A percentile compares a stretch with the other conserved stretches of the same genome.
phyloP scores from a whole-genome alignment of 64 coral and sea anemone species.

The Montipora foliosa region DNA sequence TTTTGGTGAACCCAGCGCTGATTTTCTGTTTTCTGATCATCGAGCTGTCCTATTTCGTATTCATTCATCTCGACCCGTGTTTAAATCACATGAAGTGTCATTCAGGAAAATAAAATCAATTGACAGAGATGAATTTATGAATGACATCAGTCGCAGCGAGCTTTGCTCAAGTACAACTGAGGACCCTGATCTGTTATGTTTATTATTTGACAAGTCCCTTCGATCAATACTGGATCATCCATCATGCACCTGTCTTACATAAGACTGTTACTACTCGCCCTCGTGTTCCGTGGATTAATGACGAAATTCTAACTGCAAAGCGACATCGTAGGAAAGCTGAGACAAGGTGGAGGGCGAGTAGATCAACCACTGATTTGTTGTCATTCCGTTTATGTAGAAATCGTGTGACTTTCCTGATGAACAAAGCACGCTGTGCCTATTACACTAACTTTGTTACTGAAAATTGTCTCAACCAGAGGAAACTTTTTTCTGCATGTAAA shows the following conservation, averaged over 20 bases:
- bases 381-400: neutral
- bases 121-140: neutral
- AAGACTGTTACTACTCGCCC: neutral
- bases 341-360: neutral
- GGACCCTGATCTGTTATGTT: neutral
- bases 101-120: no score
- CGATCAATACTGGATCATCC: neutral
- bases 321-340: conserved; percentile 6
- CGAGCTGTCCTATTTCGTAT: no score
- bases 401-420: neutral
- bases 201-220: conserved; percentile 5
- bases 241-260: conserved; percentile 4
- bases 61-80: no score
- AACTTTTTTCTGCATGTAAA: neutral
- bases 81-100: no score
- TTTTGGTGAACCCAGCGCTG: no score
- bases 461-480: conserved; percentile 19
- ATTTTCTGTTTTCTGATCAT: no score
- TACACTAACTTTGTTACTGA: conserved; percentile 19
- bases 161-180: neutral
- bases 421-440: conserved; percentile 12
- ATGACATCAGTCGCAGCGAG: neutral
- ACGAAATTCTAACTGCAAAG: neutral
- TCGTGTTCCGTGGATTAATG: neutral
- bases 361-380: conserved; percentile 9